These are phyloP conservation scores for Actinemys pallida DNA, from an alignment of 2,113 vertebrate species.

Conservation along the genomic window DNA sequence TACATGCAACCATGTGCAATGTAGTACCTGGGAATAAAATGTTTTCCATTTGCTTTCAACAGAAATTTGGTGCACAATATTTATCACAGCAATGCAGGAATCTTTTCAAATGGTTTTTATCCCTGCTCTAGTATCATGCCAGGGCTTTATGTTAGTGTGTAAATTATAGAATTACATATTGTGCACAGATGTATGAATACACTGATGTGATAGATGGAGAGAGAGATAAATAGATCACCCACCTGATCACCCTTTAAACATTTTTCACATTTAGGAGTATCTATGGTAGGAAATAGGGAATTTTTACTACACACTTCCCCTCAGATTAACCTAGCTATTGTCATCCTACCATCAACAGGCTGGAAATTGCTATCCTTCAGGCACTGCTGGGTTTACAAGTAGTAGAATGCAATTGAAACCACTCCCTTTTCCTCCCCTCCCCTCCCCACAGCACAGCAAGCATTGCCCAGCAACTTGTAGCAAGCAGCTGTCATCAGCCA, in stretches of 20 bases:
- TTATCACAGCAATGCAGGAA: not conserved
- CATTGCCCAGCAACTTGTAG: not conserved
- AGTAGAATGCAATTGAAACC: not conserved
- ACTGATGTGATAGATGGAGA: not conserved
- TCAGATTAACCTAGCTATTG: constrained; percentile 50
- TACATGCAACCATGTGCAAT: constrained; percentile 27
- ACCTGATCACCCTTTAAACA: not conserved
- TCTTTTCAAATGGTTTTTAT: constrained; percentile 17
- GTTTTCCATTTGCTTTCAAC: not conserved
- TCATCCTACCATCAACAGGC: constrained; percentile 24
- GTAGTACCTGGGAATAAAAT: not conserved
- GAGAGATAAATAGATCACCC: not conserved
- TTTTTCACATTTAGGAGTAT: not conserved
- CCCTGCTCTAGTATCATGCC: not conserved
- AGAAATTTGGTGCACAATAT: not conserved
- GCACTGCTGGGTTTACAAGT: not conserved
- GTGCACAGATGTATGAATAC: constrained; percentile 15
- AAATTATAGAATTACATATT: constrained; percentile 42
- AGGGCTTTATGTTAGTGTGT: not conserved
- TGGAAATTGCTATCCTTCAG: not conserved
- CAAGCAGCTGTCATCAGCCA: not conserved
- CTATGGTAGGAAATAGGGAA: constrained; percentile 35
- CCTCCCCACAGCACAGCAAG: not conserved
- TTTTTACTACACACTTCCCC: constrained; percentile 19
- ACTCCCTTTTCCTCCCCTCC: not conserved